phyloP scores from a whole-genome alignment of 2,797 vertebrate genomes.

The Enoplosus armatus region DNA sequence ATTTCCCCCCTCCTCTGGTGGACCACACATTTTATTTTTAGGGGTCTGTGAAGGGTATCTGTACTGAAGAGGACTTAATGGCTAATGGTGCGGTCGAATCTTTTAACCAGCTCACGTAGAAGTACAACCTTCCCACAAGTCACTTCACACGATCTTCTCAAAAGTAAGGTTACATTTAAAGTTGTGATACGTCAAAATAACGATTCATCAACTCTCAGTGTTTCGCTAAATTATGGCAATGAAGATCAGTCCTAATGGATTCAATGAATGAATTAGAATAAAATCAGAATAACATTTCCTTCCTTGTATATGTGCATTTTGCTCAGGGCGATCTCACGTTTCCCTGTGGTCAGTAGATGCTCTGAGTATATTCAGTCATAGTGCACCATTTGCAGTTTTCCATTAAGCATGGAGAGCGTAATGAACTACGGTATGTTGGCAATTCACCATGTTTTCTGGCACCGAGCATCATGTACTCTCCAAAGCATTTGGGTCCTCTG shows the following conservation, averaged over 20 bases:
- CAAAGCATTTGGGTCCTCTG: not conserved
- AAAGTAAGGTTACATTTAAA: no score
- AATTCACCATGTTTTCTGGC: not conserved
- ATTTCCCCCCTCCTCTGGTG: no score
- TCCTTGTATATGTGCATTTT: not conserved
- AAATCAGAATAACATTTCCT: slow-evolving; percentile 16
- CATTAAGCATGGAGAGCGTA: not conserved
- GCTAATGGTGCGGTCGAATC: no score
- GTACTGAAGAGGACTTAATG: no score
- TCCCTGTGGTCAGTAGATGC: not conserved
- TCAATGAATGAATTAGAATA: slow-evolving; percentile 40
- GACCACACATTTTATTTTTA: no score
- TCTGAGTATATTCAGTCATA: not conserved
- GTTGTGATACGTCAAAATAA: no score
- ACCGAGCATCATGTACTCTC: not conserved
- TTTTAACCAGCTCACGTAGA: no score
- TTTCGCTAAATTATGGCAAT: slow-evolving; percentile 19
- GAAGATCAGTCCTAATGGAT: not conserved
- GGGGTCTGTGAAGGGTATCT: no score
- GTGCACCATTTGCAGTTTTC: not conserved
- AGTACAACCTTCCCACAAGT: no score
- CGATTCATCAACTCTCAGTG: not conserved
- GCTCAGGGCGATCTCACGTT: not conserved
- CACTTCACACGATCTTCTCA: no score
- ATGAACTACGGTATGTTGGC: not conserved